Evolutionary conservation across 2,888 invertebrate species (phyloP), one percentile per base, ranked within the genome.

Genomic region (Cephus spinipes): DNA sequence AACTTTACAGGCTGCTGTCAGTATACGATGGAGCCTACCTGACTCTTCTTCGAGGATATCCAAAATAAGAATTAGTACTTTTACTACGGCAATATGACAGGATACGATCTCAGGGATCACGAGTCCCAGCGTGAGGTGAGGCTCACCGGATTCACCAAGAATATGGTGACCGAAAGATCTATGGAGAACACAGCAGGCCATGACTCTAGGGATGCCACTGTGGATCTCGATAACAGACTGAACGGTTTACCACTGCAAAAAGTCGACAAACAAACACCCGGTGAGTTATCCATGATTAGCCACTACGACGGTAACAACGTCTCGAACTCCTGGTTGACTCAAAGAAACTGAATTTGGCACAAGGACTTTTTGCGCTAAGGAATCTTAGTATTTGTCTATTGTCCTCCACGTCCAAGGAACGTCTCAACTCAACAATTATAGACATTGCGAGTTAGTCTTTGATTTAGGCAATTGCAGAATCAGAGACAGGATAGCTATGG

Each of bases 61-160:
- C 55, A 23, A 55, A 55, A 55, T 55, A 55, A 55, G 55, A 55
- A 6, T 55, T 55, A 55, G 55, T 55, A 9, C 23, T 23, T 55
- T 55, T 55, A 23, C 55, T 23, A 55, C 55, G 55, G 9, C 12
- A 74, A 33, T 68, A 90, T 90, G 90, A 84, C 89, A 40, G 89
- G 83, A 76, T 91, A 90, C 85, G 88, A 88, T 78, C 83, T 90
- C 23, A 89, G 89, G 79, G 86, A 88, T 77, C 79, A 84, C 69
- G 88, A 89, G 78, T 86, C 85, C 55, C 83, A 83, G 69, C 85
- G 84, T 36, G 88, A 90, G 75, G 88, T 91, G 73, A 87, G 85
- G 75, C 85, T 91, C 40, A 88, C 90, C 23, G 89, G 91, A 34
- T 91, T 88, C 83, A 87, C 81, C 77, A 85, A 80, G 55, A 71